phyloP scores from a whole-genome alignment of 2,888 invertebrate species.

The Orchesellides sinensis region DNA sequence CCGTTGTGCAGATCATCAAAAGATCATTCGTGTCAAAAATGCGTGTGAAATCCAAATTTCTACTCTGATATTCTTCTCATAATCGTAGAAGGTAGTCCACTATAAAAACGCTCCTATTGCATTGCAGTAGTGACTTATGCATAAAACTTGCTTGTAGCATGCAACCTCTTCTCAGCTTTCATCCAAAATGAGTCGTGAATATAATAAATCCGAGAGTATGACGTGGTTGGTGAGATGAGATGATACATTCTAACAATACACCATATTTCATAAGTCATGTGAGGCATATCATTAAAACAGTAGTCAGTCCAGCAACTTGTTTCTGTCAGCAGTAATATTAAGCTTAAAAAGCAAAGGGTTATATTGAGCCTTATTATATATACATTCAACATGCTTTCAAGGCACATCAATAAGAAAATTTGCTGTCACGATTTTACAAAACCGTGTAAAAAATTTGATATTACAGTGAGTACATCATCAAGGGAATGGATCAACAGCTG shows the following conservation, averaged over 20 bases:
- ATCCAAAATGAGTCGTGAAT: slow-evolving; percentile 48
- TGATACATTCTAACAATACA: slow-evolving; percentile 53
- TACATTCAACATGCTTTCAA: slow-evolving; percentile 1
- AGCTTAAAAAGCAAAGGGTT: slow-evolving; percentile 7
- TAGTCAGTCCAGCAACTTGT: slow-evolving; percentile 65
- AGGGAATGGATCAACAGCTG: no score
- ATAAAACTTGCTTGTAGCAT: neutral
- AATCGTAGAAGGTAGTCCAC: slow-evolving; percentile 33
- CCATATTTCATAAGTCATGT: slow-evolving; percentile 52
- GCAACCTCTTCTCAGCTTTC: neutral
- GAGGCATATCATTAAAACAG: slow-evolving; percentile 62
- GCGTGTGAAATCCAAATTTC: slow-evolving; percentile 68
- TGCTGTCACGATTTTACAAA: slow-evolving; percentile 51
- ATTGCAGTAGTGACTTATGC: neutral
- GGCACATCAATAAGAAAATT: slow-evolving; percentile 42
- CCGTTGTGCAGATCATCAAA: slow-evolving; percentile 66
- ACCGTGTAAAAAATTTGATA: slow-evolving; percentile 12
- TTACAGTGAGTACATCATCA: neutral
- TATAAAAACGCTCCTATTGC: neutral
- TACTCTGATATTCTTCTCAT: slow-evolving; percentile 28
- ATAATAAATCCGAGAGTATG: slow-evolving; percentile 54
- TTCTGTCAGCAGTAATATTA: slow-evolving; percentile 59
- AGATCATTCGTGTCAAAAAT: slow-evolving; percentile 70
- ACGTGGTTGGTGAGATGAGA: slow-evolving; percentile 48
- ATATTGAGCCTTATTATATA: no score